Conservation (phyloP, 1,140 invertebrate genomes). For the Aricia agestis region DNA sequence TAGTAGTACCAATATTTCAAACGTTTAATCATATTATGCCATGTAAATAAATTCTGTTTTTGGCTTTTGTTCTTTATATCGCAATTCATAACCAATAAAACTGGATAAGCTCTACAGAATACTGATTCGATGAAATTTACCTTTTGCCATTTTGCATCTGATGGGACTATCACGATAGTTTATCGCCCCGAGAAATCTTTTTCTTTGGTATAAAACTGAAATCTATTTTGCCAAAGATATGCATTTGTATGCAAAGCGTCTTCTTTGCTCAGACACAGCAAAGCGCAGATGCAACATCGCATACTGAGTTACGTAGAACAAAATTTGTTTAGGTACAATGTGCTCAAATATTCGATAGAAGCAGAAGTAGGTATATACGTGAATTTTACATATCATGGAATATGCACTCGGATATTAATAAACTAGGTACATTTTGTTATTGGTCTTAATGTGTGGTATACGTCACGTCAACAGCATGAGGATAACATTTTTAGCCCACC, state of each 20-base stretch:
- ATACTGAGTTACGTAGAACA: constrained; percentile 9
- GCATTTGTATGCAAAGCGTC: constrained; percentile 7
- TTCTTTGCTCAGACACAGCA: constrained; percentile 1
- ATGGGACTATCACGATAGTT: background rate
- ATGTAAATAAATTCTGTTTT: background rate
- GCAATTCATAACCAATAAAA: background rate
- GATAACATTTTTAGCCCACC: no score
- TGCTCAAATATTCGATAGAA: background rate
- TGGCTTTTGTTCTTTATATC: background rate
- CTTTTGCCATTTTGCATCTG: background rate
- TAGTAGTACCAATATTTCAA: no score
- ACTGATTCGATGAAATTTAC: background rate
- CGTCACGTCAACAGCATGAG: no score
- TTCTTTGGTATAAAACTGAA: constrained; percentile 9
- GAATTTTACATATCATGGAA: background rate
- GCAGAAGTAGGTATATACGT: background rate
- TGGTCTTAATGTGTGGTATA: no score
- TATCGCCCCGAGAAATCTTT: background rate
- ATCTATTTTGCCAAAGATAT: constrained; percentile 9
- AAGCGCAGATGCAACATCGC: constrained; percentile 11
- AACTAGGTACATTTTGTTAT: background rate
- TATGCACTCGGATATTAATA: background rate
- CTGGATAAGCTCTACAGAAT: background rate
- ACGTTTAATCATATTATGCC: no score
- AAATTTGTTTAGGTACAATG: constrained; percentile 8